A percentile compares a stretch with the other conserved stretches of the same genome.
Conservation (phyloP, 2,113 vertebrate species). For the Mus pahari region DNA sequence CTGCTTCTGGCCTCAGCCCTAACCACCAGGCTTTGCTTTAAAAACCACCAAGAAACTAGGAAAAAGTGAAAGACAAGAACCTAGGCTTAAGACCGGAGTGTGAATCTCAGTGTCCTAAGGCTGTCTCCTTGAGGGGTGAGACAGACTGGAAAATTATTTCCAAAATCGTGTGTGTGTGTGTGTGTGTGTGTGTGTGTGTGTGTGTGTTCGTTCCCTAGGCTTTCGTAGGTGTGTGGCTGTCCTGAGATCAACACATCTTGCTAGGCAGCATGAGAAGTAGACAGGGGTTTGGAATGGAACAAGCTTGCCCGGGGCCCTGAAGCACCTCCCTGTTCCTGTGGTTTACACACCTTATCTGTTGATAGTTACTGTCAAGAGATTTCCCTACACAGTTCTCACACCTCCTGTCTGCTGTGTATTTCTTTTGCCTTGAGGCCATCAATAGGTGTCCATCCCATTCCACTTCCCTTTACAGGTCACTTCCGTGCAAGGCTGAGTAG, state of each 20-base stretch:
- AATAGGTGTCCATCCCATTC: not conserved
- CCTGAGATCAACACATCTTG: not conserved
- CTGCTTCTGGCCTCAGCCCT: not conserved
- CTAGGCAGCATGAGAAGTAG: not conserved
- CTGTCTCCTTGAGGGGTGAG: not conserved
- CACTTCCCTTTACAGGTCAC: not conserved
- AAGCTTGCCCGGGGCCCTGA: not conserved
- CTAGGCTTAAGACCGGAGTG: not conserved
- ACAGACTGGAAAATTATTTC: not conserved
- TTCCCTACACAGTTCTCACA: not conserved
- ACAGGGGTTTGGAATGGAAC: not conserved
- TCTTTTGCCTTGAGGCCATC: not conserved
- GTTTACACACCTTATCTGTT: not conserved
- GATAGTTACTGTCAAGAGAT: not conserved
- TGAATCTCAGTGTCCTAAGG: not conserved
- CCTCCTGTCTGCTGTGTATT: not conserved
- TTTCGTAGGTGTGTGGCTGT: not conserved
- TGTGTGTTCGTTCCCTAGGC: not conserved
- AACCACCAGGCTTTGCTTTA: not conserved
- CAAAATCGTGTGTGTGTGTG: not conserved
- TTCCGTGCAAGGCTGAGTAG: not conserved
- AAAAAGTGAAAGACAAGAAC: not conserved
- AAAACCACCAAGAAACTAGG: not conserved
- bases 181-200: too few species aligned
- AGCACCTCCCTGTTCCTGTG: not conserved